Evolutionary conservation across 2,113 vertebrate species (phyloP).

Genomic region (Craseonycteris thonglongyai): DNA sequence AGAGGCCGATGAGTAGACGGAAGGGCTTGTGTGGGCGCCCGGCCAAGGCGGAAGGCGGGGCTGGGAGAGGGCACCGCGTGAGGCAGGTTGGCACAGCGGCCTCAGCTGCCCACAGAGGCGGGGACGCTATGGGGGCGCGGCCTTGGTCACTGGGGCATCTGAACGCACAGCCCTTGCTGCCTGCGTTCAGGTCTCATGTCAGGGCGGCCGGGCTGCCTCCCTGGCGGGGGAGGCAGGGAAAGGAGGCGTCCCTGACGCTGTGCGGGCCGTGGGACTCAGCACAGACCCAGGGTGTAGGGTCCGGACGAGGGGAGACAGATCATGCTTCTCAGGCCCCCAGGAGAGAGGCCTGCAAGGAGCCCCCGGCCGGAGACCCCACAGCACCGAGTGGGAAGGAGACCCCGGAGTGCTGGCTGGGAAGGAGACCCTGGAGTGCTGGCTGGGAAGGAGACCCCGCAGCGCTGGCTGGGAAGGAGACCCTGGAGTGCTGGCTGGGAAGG

Average conservation of each 20-base stretch:
- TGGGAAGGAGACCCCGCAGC: neutral
- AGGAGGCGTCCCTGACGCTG: neutral
- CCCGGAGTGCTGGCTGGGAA: conserved; percentile 13
- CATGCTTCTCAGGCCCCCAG: neutral
- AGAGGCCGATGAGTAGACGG: too few species aligned
- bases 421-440: conserved; percentile 15
- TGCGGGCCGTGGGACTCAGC: neutral
- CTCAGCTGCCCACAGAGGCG: neutral
- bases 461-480: too few species aligned
- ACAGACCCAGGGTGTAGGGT: neutral
- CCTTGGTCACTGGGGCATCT: neutral
- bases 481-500: conserved; percentile 21
- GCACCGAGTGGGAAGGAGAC: neutral
- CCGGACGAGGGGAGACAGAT: neutral
- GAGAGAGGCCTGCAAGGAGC: neutral
- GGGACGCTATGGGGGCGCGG: neutral
- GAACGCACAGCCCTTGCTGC: neutral
- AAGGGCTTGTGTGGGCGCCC: neutral
- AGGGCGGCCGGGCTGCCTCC: neutral
- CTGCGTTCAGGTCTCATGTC: neutral
- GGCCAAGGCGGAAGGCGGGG: neutral
- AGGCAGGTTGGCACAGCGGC: neutral
- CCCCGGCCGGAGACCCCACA: neutral
- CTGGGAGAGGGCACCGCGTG: neutral
- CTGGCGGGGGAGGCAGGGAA: too few species aligned